phyloP scores from a whole-genome alignment of 2,888 invertebrate genomes.

The Zygogramma bicolorata region DNA sequence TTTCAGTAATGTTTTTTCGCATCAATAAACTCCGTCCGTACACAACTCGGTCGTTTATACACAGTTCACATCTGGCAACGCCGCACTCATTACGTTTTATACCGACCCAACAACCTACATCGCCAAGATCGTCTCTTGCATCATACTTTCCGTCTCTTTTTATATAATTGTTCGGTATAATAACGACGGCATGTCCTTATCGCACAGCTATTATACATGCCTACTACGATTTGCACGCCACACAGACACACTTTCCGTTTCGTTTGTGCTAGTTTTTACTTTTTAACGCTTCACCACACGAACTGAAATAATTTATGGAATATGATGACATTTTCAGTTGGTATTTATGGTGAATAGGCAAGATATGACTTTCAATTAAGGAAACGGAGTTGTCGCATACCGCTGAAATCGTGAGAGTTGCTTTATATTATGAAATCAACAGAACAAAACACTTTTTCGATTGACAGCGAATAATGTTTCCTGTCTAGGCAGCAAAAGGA shows the following conservation, averaged over 20 bases:
- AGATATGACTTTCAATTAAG: neutral
- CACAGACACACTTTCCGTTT: conserved; percentile 32
- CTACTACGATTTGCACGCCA: conserved; percentile 42
- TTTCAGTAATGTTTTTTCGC: too few species aligned
- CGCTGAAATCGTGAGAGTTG: neutral
- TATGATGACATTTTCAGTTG: conserved; percentile 2
- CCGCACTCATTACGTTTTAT: conserved; percentile 41
- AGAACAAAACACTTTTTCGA: neutral
- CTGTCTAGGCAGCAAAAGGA: too few species aligned
- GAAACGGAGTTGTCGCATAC: neutral
- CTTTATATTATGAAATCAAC: neutral
- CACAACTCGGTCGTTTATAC: neutral
- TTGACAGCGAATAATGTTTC: too few species aligned
- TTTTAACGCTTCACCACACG: conserved; percentile 1
- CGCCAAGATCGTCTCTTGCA: conserved; percentile 61
- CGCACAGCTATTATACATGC: conserved; percentile 30
- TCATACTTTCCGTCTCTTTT: conserved; percentile 50
- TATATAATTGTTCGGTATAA: conserved; percentile 24
- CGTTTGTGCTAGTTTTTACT: conserved; percentile 16
- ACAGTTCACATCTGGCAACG: conserved; percentile 20
- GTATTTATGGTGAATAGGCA: neutral
- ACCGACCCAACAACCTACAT: conserved; percentile 63
- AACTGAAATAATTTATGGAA: neutral
- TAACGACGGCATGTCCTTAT: conserved; percentile 26
- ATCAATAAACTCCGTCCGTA: neutral